phyloP scores from a whole-genome alignment of 2,888 invertebrate genomes.

The Heliconius aoede region DNA sequence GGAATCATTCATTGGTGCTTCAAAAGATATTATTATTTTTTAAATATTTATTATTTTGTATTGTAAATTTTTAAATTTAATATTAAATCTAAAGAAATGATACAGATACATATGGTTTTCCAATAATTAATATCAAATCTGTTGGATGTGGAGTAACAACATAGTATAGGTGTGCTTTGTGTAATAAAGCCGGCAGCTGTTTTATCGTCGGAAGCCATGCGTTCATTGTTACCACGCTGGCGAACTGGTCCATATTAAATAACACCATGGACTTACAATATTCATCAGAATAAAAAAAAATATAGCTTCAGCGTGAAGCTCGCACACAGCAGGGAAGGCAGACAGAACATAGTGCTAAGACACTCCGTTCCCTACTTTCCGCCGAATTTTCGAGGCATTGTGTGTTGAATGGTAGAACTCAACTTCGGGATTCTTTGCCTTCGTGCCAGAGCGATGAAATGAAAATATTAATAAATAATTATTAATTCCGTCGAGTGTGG shows the following conservation, averaged over 20 bases:
- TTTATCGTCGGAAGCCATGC: constrained; percentile 61
- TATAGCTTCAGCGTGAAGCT: no score
- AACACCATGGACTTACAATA: constrained; percentile 54
- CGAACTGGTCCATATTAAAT: constrained; percentile 58
- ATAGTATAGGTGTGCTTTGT: constrained; percentile 34
- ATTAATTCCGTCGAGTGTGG: no score
- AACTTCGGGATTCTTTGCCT: no score
- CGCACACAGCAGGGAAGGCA: no score
- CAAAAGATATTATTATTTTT: not conserved
- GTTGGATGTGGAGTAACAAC: constrained; percentile 20
- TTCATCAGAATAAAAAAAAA: constrained; percentile 47
- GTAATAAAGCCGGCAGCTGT: constrained; percentile 55
- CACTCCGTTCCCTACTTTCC: no score
- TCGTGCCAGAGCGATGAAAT: no score
- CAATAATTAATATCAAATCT: constrained; percentile 28
- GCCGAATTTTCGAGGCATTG: no score
- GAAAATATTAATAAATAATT: no score
- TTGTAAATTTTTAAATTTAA: not conserved
- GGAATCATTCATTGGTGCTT: not conserved
- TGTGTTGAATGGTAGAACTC: no score
- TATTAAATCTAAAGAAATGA: not conserved
- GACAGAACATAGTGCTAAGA: no score
- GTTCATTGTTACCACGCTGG: constrained; percentile 61
- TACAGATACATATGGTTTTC: constrained; percentile 13
- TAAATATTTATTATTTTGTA: not conserved